Evolutionary conservation across 2,797 vertebrate species (phyloP).

Genomic region (Urophycis tenuis): DNA sequence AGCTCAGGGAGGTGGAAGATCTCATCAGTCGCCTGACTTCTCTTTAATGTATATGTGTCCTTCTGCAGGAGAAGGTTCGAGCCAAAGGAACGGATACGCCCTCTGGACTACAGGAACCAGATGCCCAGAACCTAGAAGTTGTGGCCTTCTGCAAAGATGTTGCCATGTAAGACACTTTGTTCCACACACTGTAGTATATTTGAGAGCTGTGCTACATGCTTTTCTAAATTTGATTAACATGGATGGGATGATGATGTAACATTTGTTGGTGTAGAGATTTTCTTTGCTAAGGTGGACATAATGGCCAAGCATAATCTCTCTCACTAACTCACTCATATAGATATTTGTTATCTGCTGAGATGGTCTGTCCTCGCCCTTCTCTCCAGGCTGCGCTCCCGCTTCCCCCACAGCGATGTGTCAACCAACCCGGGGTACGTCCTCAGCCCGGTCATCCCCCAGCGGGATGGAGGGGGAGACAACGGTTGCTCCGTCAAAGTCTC

Average conservation of each 20-base stretch:
- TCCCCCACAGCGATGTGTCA: constrained; percentile 65
- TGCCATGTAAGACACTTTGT: constrained; percentile 73
- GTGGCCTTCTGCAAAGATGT: constrained; percentile 87
- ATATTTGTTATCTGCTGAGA: background rate
- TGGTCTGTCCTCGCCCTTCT: background rate
- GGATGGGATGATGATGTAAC: background rate
- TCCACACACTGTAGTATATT: background rate
- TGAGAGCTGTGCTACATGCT: background rate
- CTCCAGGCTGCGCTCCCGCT: constrained; percentile 79
- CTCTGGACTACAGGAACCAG: constrained; percentile 70
- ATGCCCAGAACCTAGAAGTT: constrained; percentile 84
- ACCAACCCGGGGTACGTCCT: constrained; percentile 89
- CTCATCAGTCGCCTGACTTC: background rate
- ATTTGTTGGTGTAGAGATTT: background rate
- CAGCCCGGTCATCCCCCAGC: constrained; percentile 86
- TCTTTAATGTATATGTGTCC: background rate
- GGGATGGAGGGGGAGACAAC: constrained; percentile 74
- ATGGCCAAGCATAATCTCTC: background rate
- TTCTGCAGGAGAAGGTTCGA: constrained; percentile 76
- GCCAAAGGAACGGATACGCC: constrained; percentile 68
- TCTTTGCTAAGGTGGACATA: background rate
- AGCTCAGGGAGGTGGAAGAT: background rate
- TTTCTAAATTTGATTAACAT: background rate
- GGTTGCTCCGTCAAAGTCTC: constrained; percentile 90
- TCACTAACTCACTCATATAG: background rate